Percentiles rank a stretch among this genome's conserved stretches.
Conservation (phyloP, 2,113 vertebrate species). For the Amblyopsis rosae region DNA sequence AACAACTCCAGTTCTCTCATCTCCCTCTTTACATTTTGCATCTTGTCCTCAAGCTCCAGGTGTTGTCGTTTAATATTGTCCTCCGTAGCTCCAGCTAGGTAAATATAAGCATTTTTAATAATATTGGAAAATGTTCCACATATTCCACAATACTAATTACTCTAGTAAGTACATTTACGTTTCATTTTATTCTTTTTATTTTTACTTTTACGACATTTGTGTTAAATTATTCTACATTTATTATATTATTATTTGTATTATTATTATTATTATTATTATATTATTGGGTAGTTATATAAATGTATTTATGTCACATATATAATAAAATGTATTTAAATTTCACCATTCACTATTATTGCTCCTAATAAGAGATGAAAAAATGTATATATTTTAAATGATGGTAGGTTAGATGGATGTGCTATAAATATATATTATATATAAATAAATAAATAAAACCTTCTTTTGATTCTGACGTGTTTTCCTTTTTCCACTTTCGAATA, state of each 20-base stretch:
- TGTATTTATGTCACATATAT: too few relatives aligned
- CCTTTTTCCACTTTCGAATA: neutral
- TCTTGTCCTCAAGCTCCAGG: slow-evolving; percentile 41
- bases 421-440: too few relatives aligned
- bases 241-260: neutral
- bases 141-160: neutral
- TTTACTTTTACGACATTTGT: neutral
- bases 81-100: slow-evolving; percentile 41
- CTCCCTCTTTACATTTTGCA: slow-evolving; percentile 32
- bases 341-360: too few relatives aligned
- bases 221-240: neutral
- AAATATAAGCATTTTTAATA: neutral
- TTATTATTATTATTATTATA: neutral
- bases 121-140: neutral
- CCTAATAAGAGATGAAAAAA: too few relatives aligned
- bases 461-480: slow-evolving; percentile 51
- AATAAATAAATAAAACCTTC: neutral
- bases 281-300: too few relatives aligned
- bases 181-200: neutral
- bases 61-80: slow-evolving; percentile 40
- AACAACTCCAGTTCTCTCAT: slow-evolving; percentile 44
- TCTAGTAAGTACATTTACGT: neutral
- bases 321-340: too few relatives aligned
- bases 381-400: neutral
- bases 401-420: neutral